Conservation (phyloP, 1,140 invertebrate genomes). For the Chelonus insularis region DNA sequence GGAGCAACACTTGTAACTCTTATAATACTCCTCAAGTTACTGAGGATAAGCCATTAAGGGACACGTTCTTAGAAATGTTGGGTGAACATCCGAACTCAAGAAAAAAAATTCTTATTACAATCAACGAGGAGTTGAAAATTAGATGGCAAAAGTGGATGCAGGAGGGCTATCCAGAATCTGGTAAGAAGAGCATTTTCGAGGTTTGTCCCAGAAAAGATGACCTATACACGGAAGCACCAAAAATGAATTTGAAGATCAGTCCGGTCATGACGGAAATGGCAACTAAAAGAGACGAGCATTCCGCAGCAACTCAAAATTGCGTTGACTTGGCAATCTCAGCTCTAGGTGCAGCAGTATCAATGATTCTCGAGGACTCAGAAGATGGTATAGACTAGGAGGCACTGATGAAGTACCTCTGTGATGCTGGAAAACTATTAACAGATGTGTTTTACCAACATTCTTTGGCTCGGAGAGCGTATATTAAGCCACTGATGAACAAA, state of each 20-base stretch:
- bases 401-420: constrained; percentile 14
- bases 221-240: constrained; percentile 3
- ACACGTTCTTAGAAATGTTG: constrained; percentile 10
- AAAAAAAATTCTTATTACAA: constrained; percentile 15
- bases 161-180: constrained; percentile 17
- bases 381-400: constrained; percentile 15
- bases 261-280: constrained; percentile 25
- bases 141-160: constrained; percentile 16
- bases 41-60: too few species aligned
- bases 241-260: background rate
- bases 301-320: constrained; percentile 29
- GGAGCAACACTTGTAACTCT: too few species aligned
- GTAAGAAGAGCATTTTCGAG: constrained; percentile 24
- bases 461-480: constrained; percentile 18
- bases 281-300: constrained; percentile 32
- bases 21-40: too few species aligned
- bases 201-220: constrained; percentile 24
- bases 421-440: constrained; percentile 14
- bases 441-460: constrained; percentile 21
- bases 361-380: constrained; percentile 20
- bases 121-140: constrained; percentile 18
- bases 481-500: constrained; percentile 22
- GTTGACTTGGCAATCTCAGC: constrained; percentile 24
- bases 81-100: constrained; percentile 17
- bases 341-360: constrained; percentile 24